A percentile compares a stretch with the other conserved stretches of the same genome.
Conservation (phyloP, 35 echinoderm and acorn worm species). For the Eucidaris tribuloides region DNA sequence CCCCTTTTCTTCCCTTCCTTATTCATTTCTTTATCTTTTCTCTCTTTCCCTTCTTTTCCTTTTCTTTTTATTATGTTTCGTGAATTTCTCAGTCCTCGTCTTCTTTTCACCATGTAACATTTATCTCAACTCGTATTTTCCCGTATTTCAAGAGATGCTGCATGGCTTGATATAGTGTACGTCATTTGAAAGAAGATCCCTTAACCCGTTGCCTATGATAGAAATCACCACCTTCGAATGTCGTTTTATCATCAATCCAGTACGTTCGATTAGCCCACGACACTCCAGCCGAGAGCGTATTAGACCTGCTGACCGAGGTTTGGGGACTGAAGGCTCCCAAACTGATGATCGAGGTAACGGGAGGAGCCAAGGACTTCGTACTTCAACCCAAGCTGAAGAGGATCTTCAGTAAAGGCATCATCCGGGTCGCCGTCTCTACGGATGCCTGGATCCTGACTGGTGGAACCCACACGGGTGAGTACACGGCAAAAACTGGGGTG, state of each 20-base stretch:
- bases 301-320: constrained; percentile 60
- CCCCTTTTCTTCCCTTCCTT: too few species aligned
- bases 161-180: neutral
- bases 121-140: neutral
- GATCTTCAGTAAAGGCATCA: constrained; percentile 82
- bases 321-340: constrained; percentile 89
- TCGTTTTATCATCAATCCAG: neutral
- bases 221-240: neutral
- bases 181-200: neutral
- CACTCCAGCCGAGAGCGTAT: constrained; percentile 44
- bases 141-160: neutral
- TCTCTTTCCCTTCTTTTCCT: neutral
- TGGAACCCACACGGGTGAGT: constrained; percentile 83
- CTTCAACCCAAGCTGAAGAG: constrained; percentile 68
- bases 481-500: too few species aligned
- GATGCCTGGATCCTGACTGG: constrained; percentile 96
- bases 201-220: too few species aligned
- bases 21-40: too few species aligned
- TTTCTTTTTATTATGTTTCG: neutral
- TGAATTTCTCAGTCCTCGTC: neutral
- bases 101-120: neutral
- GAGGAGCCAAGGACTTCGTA: constrained; percentile 84
- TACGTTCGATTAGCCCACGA: constrained; percentile 77
- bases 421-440: constrained; percentile 76
- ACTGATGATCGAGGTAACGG: constrained; percentile 81